Evolutionary conservation across 2,797 vertebrate species (phyloP).

Genomic region (Sebastes trivittatus): DNA sequence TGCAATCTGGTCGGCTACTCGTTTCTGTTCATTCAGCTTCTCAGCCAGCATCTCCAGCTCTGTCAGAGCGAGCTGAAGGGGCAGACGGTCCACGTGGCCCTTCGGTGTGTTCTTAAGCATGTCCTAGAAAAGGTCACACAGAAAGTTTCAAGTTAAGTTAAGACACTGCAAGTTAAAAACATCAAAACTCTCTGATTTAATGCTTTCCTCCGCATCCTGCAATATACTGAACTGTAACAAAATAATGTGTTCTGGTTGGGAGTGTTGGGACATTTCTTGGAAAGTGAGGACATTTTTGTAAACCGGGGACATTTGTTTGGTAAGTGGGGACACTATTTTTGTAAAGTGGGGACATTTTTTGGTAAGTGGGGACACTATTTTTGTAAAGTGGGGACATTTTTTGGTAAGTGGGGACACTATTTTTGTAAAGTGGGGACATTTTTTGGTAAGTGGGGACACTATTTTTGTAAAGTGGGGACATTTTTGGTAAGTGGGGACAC

Average conservation of each 20-base stretch:
- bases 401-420: background rate
- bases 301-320: too few species aligned
- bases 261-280: background rate
- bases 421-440: background rate
- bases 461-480: too few species aligned
- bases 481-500: too few species aligned
- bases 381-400: too few species aligned
- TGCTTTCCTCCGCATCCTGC: background rate
- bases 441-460: background rate
- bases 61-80: conserved; percentile 93
- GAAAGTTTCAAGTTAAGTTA: conserved; percentile 3
- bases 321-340: background rate
- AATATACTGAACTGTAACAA: background rate
- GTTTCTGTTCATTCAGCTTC: conserved; percentile 96
- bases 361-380: background rate
- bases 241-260: background rate
- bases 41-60: conserved; percentile 96
- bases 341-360: too few species aligned
- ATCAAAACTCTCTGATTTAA: background rate
- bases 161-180: background rate
- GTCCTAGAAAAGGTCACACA: conserved; percentile 81
- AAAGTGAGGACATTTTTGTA: too few species aligned
- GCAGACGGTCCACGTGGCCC: conserved; percentile 91
- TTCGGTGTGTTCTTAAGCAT: conserved; percentile 96
- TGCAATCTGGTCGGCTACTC: conserved; percentile 91